phyloP scores from a whole-genome alignment of 2,113 vertebrate species.

The Ascaphus truei region DNA sequence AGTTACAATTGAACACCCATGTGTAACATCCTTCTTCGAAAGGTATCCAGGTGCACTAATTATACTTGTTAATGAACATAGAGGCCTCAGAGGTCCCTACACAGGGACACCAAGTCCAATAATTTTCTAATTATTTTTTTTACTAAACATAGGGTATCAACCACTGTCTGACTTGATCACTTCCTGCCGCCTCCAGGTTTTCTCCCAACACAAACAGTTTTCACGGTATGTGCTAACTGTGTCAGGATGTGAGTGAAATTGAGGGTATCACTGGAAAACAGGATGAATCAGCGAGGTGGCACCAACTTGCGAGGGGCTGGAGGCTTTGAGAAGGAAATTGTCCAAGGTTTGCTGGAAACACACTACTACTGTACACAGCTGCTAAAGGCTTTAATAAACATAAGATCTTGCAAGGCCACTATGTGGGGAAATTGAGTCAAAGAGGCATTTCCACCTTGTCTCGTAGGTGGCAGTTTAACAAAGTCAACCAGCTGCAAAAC shows the following conservation, averaged over 20 bases:
- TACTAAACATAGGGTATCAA: conserved; percentile 1
- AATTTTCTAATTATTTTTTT: neutral
- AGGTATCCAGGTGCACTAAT: neutral
- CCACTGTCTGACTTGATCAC: too few relatives aligned
- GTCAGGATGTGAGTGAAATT: neutral
- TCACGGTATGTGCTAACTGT: neutral
- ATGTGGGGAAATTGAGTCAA: too few relatives aligned
- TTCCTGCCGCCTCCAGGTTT: neutral
- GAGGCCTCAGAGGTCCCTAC: neutral
- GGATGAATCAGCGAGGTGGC: neutral
- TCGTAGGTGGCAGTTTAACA: too few relatives aligned
- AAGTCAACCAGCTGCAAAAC: too few relatives aligned
- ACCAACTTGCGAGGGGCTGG: too few relatives aligned
- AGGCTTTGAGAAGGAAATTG: neutral
- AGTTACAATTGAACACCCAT: neutral
- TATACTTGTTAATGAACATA: neutral
- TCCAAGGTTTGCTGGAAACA: neutral
- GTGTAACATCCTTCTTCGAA: neutral
- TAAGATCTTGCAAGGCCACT: too few relatives aligned
- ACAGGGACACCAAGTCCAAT: neutral
- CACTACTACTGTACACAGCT: too few relatives aligned
- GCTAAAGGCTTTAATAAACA: too few relatives aligned
- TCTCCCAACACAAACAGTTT: neutral
- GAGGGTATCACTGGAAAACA: neutral
- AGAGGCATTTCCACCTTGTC: too few relatives aligned